Conservation (phyloP, 2,113 vertebrate species). For the Limnothrissa miodon region DNA sequence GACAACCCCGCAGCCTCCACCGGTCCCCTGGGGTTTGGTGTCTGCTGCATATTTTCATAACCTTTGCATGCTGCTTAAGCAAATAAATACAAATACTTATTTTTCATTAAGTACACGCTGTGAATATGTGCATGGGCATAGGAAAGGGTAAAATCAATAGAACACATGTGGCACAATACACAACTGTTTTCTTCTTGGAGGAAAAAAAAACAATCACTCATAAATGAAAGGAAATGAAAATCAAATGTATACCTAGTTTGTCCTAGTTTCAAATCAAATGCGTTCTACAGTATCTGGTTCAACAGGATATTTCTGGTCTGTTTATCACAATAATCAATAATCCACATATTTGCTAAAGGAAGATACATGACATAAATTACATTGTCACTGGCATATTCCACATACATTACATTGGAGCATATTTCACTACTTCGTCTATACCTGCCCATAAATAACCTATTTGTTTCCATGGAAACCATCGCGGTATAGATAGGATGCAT, state of each 20-base stretch:
- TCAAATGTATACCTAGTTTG: not conserved
- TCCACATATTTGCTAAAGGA: not conserved
- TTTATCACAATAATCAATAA: not conserved
- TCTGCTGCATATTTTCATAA: constrained; percentile 54
- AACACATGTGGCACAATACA: not conserved
- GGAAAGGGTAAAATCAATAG: not conserved
- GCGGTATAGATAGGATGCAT: constrained; percentile 7
- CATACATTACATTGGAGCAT: constrained; percentile 45
- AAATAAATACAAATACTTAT: constrained; percentile 48
- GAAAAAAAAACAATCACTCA: not conserved
- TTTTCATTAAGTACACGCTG: constrained; percentile 48
- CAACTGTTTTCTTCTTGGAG: not conserved
- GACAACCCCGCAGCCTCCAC: constrained; percentile 39
- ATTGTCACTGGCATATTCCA: constrained; percentile 34
- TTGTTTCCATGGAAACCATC: constrained; percentile 35
- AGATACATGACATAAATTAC: not conserved
- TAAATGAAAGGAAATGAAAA: too few relatives aligned
- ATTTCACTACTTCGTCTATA: constrained; percentile 44
- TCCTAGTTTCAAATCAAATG: not conserved
- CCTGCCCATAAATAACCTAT: constrained; percentile 21
- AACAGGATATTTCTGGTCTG: not conserved
- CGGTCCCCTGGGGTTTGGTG: constrained; percentile 50
- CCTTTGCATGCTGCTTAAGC: constrained; percentile 47
- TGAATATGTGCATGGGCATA: constrained; percentile 41
- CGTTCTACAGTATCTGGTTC: not conserved